Percentiles rank a stretch among this genome's conserved stretches.
Conservation (phyloP, 2,888 invertebrate genomes). For the Darwinula stevensoni region DNA sequence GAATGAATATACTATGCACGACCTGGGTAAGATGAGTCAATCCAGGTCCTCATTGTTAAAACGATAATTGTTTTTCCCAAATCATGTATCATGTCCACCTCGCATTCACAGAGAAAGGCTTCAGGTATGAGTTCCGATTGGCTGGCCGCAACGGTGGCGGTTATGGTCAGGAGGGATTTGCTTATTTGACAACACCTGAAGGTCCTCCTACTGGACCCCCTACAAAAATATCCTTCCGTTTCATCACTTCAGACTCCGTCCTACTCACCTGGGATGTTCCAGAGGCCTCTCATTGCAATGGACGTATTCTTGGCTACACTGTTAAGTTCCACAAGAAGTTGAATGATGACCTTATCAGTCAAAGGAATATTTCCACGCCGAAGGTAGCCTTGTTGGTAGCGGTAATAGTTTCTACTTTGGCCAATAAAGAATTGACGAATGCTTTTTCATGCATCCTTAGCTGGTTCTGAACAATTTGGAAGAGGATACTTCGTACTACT, state of each 20-base stretch:
- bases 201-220: slow-evolving; percentile 69
- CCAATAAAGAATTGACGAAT: too few relatives aligned
- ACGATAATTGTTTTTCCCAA: too few relatives aligned
- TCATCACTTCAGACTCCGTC: slow-evolving; percentile 74
- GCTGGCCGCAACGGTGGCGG: slow-evolving; percentile 84
- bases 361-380: slow-evolving; percentile 16
- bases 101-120: slow-evolving; percentile 43
- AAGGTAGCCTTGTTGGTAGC: too few relatives aligned
- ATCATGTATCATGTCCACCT: too few relatives aligned
- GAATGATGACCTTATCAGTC: slow-evolving; percentile 38
- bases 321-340: slow-evolving; percentile 68
- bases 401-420: too few relatives aligned
- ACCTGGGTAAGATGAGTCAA: slow-evolving; percentile 9
- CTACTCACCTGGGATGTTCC: slow-evolving; percentile 73
- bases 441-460: slow-evolving; percentile 10
- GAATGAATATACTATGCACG: slow-evolving; percentile 4
- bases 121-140: slow-evolving; percentile 86
- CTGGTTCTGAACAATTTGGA: slow-evolving; percentile 67
- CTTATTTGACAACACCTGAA: slow-evolving; percentile 72
- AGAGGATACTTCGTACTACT: slow-evolving; percentile 75
- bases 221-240: slow-evolving; percentile 36
- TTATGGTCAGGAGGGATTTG: slow-evolving; percentile 73
- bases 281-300: slow-evolving; percentile 58
- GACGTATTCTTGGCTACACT: slow-evolving; percentile 71
- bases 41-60: too few relatives aligned